Percentiles rank a stretch among this genome's conserved stretches.
phyloP scores from a whole-genome alignment of 2,797 vertebrate species.

The Hypotaenidia philippensis region DNA sequence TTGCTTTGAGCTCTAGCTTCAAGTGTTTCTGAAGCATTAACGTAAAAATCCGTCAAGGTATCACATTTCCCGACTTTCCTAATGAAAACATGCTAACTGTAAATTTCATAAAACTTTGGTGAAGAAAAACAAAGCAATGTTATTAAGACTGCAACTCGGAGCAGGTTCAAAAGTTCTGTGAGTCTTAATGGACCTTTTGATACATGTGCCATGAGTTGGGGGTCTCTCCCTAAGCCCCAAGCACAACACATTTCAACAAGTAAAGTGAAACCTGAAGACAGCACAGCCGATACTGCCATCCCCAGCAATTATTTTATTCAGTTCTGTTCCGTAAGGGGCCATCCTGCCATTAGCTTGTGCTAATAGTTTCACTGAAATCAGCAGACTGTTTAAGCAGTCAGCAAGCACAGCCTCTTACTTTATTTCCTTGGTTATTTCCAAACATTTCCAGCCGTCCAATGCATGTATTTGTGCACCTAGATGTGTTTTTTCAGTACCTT shows the following conservation, averaged over 20 bases:
- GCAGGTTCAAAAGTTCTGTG: not conserved
- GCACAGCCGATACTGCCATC: not conserved
- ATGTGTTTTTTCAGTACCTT: not conserved
- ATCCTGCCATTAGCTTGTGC: not conserved
- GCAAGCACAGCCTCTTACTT: not conserved
- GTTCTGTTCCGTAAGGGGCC: not conserved
- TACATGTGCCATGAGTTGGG: not conserved
- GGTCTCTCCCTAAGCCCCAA: not conserved
- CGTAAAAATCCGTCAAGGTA: not conserved
- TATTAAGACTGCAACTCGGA: not conserved
- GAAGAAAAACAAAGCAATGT: not conserved
- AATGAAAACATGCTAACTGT: not conserved
- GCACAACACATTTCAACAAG: not conserved
- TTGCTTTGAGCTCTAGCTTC: conserved; percentile 8
- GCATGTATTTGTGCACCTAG: not conserved
- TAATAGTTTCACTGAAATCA: not conserved
- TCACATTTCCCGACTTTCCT: not conserved
- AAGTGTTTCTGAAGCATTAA: conserved; percentile 13
- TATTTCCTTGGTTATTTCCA: not conserved
- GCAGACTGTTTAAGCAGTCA: not conserved
- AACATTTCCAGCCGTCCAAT: not conserved
- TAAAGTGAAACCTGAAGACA: not conserved
- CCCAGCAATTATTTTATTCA: not conserved
- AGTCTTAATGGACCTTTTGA: not conserved
- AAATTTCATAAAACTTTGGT: not conserved